Conservation (phyloP, 2,797 vertebrate species). For the Paratrypauchen microcephalus region DNA sequence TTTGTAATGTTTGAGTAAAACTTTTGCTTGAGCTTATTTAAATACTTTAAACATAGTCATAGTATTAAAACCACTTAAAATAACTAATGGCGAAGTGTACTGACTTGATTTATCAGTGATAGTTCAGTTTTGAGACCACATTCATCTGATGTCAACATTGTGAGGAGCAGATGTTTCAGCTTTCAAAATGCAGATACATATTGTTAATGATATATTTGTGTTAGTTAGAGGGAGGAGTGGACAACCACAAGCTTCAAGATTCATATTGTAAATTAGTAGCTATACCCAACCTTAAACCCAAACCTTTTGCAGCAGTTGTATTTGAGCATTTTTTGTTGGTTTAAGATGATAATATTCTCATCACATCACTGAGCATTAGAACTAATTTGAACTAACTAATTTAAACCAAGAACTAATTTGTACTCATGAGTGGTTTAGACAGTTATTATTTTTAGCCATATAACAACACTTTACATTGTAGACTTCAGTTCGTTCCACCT, state of each 20-base stretch:
- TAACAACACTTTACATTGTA: not conserved
- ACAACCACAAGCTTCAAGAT: not conserved
- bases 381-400: not conserved
- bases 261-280: not conserved
- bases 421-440: not conserved
- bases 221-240: not conserved
- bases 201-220: not conserved
- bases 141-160: not conserved
- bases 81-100: not conserved
- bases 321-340: not conserved
- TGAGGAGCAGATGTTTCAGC: not conserved
- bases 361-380: not conserved
- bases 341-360: not conserved
- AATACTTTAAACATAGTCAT: not conserved
- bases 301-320: not conserved
- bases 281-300: not conserved
- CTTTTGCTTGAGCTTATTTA: not conserved
- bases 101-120: too few species aligned
- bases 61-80: not conserved
- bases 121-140: not conserved
- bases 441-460: not conserved
- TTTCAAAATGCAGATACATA: not conserved
- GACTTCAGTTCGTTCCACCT: constrained; percentile 1
- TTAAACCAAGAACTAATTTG: constrained; percentile 1
- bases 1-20: not conserved